Base-by-base conservation (phyloP, 2,888 invertebrate species). In the Agrenia bidenticulata region DNA sequence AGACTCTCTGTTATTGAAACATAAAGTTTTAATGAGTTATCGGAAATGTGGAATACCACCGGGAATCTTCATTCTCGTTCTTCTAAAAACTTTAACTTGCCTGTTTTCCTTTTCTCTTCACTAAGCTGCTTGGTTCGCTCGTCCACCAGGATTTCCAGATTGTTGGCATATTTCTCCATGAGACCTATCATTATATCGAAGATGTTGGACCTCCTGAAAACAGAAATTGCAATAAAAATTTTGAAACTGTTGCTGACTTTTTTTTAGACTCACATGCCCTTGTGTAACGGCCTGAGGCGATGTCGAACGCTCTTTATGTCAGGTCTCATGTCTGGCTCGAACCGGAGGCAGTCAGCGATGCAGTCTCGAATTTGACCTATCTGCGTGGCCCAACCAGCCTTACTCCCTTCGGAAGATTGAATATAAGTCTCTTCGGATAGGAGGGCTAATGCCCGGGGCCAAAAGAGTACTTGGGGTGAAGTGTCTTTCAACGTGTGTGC, bases 141-240 rank as follows among this genome's bases (percentile, higher is more conserved):
- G 78, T 94, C 94, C 0, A 97, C 96, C 1, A 96, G 82, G 0
- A 88, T 92, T 80, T 97, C 96, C 77, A 97, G 83, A 81, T 96
- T 96, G 78, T 91, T 94, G 13, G 95, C 94, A 79, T 97, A 96
- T 78, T 94, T 94, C 80, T 96, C 96, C 94, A 97, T 94, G 87
- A 96, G 94, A 0, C 91, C 90, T 85, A 96, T 92, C 94, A 97
- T 95, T 79, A 96, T 96, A 81, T 97, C 97, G 77, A 96, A 92
- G 77, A 97, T 95, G 80, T 96, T 96, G 19, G 92, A 88, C 81
- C 93, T 90, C 89, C 24, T 51, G 51, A 19, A 15, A 15, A 9
- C 4, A 51, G 19, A 24, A 32, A 32, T 32, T 11, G 11, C 32
- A 11, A 11, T 32, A 32, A 32, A 32, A 32, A 7, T 32, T 32